phyloP scores from a whole-genome alignment of 2,113 vertebrate species.

The Siphamia tubifer region DNA sequence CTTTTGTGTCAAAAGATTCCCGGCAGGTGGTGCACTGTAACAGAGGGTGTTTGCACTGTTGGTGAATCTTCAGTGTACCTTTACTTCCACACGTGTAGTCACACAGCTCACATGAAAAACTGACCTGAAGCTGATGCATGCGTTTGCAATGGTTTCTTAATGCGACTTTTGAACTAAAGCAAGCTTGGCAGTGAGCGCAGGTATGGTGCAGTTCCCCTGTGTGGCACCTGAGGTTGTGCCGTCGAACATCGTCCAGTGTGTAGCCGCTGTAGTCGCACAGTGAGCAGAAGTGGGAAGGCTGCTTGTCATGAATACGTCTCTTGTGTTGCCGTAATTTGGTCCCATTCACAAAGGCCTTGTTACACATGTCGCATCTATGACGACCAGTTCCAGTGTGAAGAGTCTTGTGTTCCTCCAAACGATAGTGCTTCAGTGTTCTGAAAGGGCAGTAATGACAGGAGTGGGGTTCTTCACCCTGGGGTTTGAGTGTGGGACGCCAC shows the following conservation, averaged over 20 bases:
- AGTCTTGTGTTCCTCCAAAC: constrained; percentile 91
- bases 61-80: constrained; percentile 81
- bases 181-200: constrained; percentile 85
- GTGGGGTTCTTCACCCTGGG: constrained; percentile 84
- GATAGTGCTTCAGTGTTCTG: constrained; percentile 88
- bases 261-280: constrained; percentile 92
- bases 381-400: constrained; percentile 90
- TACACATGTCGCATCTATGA: constrained; percentile 83
- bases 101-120: constrained; percentile 81
- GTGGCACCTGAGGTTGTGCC: constrained; percentile 90
- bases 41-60: constrained; percentile 81
- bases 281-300: constrained; percentile 87
- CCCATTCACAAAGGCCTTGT: constrained; percentile 89
- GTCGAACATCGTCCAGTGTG: constrained; percentile 87
- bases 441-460: constrained; percentile 88
- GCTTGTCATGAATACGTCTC: constrained; percentile 89
- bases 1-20: constrained; percentile 76
- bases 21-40: constrained; percentile 82
- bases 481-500: constrained; percentile 86
- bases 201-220: constrained; percentile 78
- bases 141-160: constrained; percentile 90
- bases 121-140: constrained; percentile 74
- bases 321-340: constrained; percentile 90
- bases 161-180: constrained; percentile 89
- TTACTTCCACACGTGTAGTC: constrained; percentile 80